A percentile compares a stretch with the other conserved stretches of the same genome.
These are phyloP conservation scores for Phyto melanocephala DNA, from an alignment of 2,888 invertebrate genomes.

Conservation along the genomic window DNA sequence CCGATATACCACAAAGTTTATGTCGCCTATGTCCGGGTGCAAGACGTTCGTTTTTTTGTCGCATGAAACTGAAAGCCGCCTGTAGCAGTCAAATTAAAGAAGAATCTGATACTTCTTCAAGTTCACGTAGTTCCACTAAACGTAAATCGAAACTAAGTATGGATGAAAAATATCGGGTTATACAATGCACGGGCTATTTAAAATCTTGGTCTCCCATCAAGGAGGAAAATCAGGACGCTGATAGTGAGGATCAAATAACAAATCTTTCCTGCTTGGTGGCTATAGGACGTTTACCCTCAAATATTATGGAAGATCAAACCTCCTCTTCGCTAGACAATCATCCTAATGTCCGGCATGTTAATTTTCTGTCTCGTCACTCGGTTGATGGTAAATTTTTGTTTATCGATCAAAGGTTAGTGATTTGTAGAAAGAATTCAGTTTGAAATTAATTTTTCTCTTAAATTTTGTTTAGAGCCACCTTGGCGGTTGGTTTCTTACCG, in stretches of 20 bases:
- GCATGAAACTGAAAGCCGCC: conserved; percentile 89
- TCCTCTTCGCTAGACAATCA: conserved; percentile 78
- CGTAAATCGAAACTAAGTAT: conserved; percentile 82
- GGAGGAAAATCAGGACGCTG: conserved; percentile 84
- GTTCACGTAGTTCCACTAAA: conserved; percentile 81
- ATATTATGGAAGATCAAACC: conserved; percentile 80
- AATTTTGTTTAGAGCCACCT: conserved; percentile 84
- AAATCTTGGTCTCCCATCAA: conserved; percentile 94
- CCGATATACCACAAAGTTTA: conserved; percentile 88
- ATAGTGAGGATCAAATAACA: conserved; percentile 81
- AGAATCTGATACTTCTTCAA: conserved; percentile 80
- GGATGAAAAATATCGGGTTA: conserved; percentile 92
- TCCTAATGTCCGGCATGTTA: conserved; percentile 82
- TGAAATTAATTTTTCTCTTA: neutral
- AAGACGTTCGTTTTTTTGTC: conserved; percentile 94
- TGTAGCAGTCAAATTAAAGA: conserved; percentile 84
- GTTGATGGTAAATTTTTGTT: conserved; percentile 95
- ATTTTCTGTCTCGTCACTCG: conserved; percentile 91
- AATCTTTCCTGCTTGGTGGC: conserved; percentile 93
- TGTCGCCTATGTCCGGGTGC: conserved; percentile 92
- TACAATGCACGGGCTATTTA: conserved; percentile 95
- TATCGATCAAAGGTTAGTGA: conserved; percentile 90
- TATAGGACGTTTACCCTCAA: conserved; percentile 87
- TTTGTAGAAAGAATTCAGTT: neutral
- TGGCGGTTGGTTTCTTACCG: conserved; percentile 93